Evolutionary conservation across 1,140 invertebrate species (phyloP).

Genomic region (Temnothorax longispinosus): DNA sequence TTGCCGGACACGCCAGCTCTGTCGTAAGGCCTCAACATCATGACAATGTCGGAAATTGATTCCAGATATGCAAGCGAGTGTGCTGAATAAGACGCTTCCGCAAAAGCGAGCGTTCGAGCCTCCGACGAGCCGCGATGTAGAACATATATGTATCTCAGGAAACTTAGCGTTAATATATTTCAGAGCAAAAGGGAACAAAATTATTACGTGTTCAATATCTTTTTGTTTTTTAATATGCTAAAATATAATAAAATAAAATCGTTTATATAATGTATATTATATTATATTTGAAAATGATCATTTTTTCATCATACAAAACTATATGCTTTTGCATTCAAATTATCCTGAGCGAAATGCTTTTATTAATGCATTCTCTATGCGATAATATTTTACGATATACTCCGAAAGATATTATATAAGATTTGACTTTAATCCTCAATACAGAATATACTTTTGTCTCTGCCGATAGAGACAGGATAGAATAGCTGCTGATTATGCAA

Average conservation of each 20-base stretch:
- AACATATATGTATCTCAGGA: background rate
- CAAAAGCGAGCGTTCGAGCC: background rate
- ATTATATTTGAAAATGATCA: background rate
- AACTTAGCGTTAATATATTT: background rate
- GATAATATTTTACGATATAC: background rate
- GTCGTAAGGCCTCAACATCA: background rate
- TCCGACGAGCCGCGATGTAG: background rate
- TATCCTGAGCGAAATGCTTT: background rate
- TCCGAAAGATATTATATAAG: background rate
- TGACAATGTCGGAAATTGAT: slow-evolving; percentile 48
- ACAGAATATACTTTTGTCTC: background rate
- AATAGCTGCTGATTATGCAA: background rate
- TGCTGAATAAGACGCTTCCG: slow-evolving; percentile 43
- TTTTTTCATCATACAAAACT: background rate
- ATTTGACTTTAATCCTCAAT: background rate
- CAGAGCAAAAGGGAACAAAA: background rate
- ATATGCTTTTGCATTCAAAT: background rate
- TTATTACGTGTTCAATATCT: background rate
- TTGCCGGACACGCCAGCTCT: slow-evolving; percentile 35
- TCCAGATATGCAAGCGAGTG: slow-evolving; percentile 35
- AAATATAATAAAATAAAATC: background rate
- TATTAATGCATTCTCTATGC: background rate
- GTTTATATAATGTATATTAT: background rate
- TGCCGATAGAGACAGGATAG: background rate
- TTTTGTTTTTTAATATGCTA: background rate